Base-by-base conservation (phyloP, 2,797 vertebrate genomes). In the Sebastes taczanowskii region DNA sequence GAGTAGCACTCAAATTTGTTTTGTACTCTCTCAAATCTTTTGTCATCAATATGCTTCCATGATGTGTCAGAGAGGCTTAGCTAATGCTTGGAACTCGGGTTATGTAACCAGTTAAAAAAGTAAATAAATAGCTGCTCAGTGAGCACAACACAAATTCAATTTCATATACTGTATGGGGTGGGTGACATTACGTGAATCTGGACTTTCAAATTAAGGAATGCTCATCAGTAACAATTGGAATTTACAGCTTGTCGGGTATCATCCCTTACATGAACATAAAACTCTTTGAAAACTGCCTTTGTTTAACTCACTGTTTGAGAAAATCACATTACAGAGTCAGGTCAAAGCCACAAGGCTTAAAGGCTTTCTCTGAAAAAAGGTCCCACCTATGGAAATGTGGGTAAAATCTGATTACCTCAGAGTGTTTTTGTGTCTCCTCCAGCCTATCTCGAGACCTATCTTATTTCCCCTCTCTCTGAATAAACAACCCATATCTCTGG, bases 401-500 rank as follows among this genome's bases (percentile, higher is more conserved):
- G 56, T 23, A 38, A 65, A 87, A 90, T 85, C 71, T 77, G 88
- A 86, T 90, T 89, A 85, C 73, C 75, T 81, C 62, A 7, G 59
- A 64, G 68, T 70, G 76, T 81, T 89, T 84, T 34, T 84, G 68
- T 82, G 89, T 68, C 60, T 80, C 86, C 78, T 89, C 60, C 74
- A 72, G 78, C 82, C 77, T 81, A 89, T 88, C 90, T 82, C 16
- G 1, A 81, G 73, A 67, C 79, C 66, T 32, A 63, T 65, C 81
- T 87, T 86, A 78, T 83, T 84, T 75, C 74, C 74, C 74, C 74
- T 85, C 88, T 90, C 91, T 85, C 84, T 79, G 69, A 87, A 91
- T 84, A 82, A 95, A 91, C 78, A 80, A 85, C 81, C 52, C 68
- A 66, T 87, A 90, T 90, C 88, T 91, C 71, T 88, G 84, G 77